Conservation (phyloP, 2,797 vertebrate genomes). For the Arnoldichthys spilopterus region DNA sequence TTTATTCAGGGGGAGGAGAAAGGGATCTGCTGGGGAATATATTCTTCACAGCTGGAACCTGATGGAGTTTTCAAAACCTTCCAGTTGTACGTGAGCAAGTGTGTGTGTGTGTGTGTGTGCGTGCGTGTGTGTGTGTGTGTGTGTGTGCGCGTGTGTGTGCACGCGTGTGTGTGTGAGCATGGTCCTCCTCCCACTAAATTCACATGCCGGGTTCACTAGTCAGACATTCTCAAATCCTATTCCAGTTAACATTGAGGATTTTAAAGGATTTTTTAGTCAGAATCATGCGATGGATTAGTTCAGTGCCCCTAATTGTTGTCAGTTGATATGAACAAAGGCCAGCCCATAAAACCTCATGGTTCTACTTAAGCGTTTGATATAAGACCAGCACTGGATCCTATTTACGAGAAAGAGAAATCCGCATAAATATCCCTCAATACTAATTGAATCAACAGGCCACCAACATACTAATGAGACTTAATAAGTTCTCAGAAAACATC, state of each 20-base stretch:
- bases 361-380: conserved; percentile 32
- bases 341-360: conserved; percentile 36
- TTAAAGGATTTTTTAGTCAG: conserved; percentile 33
- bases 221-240: conserved; percentile 26
- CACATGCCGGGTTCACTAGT: conserved; percentile 4
- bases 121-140: neutral
- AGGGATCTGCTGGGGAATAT: conserved; percentile 68
- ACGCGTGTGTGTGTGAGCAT: neutral
- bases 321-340: conserved; percentile 25
- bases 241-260: conserved; percentile 26
- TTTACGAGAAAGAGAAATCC: conserved; percentile 41
- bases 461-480: conserved; percentile 19
- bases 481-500: conserved; percentile 20
- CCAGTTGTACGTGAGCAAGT: conserved; percentile 59
- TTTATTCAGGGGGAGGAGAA: conserved; percentile 72
- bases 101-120: neutral
- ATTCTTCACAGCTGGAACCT: conserved; percentile 77
- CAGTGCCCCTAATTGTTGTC: conserved; percentile 2
- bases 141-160: neutral
- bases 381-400: conserved; percentile 21
- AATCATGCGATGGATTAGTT: conserved; percentile 27
- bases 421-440: conserved; percentile 32
- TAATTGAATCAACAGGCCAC: conserved; percentile 23
- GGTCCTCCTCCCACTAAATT: conserved; percentile 12
- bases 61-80: conserved; percentile 71